These are phyloP conservation scores for Rhysida immarginata DNA, from an alignment of 1,140 invertebrate genomes.

Conservation along the genomic window DNA sequence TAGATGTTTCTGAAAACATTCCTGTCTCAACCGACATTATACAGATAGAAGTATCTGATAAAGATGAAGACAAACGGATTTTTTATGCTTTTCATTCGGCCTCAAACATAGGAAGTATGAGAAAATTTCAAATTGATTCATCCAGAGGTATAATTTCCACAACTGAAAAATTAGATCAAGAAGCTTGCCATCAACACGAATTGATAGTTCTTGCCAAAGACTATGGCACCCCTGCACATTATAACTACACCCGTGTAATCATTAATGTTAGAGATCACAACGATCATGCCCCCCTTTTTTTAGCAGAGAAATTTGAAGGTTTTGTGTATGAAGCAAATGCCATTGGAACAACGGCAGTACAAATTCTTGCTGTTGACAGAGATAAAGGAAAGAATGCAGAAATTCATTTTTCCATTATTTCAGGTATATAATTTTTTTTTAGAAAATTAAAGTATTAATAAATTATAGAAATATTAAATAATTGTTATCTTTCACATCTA, in stretches of 20 bases:
- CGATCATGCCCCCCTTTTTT: conserved; percentile 73
- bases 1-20: conserved; percentile 59
- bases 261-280: conserved; percentile 75
- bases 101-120: conserved; percentile 50
- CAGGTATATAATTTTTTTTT: too few relatives aligned
- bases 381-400: conserved; percentile 67
- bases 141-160: conserved; percentile 53
- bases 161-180: conserved; percentile 54
- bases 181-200: conserved; percentile 63
- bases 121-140: conserved; percentile 65
- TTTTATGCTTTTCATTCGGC: conserved; percentile 62
- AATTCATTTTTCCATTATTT: conserved; percentile 61
- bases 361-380: conserved; percentile 56
- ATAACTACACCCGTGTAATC: conserved; percentile 61
- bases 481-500: too few relatives aligned
- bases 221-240: conserved; percentile 59
- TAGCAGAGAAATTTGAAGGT: conserved; percentile 51
- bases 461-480: too few relatives aligned
- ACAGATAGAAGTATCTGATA: conserved; percentile 48
- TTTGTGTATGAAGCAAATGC: conserved; percentile 58
- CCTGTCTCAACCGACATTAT: conserved; percentile 45
- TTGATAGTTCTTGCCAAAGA: conserved; percentile 81
- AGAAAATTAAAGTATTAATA: too few relatives aligned
- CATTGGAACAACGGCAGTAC: conserved; percentile 51
- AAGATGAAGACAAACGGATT: conserved; percentile 49